phyloP scores from a whole-genome alignment of 1,140 invertebrate genomes.

The Meloidogyne floridensis region DNA sequence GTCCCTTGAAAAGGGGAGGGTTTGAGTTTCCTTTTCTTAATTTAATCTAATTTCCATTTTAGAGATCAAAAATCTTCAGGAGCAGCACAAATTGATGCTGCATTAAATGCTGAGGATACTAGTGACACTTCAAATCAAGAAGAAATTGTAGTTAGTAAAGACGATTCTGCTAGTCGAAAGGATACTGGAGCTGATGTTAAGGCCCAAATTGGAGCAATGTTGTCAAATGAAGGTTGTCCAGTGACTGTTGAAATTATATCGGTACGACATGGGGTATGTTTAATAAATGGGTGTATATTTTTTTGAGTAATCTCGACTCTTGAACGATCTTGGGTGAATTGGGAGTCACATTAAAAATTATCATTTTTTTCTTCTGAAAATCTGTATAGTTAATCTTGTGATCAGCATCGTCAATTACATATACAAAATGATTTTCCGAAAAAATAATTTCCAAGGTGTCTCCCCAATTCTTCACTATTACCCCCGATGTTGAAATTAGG shows the following conservation, averaged over 20 bases:
- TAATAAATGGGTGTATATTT: background rate
- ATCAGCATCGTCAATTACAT: no score
- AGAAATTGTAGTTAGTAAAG: background rate
- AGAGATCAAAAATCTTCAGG: background rate
- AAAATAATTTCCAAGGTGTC: no score
- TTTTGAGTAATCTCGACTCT: background rate
- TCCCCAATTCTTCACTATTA: no score
- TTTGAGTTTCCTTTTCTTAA: background rate
- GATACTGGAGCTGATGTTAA: background rate
- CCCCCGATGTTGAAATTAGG: no score
- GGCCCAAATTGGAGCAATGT: background rate
- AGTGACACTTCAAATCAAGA: background rate
- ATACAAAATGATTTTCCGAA: no score
- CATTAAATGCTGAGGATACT: background rate
- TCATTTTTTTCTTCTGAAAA: no score
- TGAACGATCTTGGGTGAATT: no score
- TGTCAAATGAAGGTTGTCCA: background rate
- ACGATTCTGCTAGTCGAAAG: background rate
- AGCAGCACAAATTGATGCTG: background rate
- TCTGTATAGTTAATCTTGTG: no score
- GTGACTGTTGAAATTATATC: slow-evolving; percentile 6
- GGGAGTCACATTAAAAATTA: no score
- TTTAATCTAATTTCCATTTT: background rate
- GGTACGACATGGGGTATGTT: background rate
- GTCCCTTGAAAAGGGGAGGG: background rate